A percentile compares a stretch with the other conserved stretches of the same genome.
phyloP scores from a whole-genome alignment of 2,113 vertebrate species.

The Aegotheles bennettii region DNA sequence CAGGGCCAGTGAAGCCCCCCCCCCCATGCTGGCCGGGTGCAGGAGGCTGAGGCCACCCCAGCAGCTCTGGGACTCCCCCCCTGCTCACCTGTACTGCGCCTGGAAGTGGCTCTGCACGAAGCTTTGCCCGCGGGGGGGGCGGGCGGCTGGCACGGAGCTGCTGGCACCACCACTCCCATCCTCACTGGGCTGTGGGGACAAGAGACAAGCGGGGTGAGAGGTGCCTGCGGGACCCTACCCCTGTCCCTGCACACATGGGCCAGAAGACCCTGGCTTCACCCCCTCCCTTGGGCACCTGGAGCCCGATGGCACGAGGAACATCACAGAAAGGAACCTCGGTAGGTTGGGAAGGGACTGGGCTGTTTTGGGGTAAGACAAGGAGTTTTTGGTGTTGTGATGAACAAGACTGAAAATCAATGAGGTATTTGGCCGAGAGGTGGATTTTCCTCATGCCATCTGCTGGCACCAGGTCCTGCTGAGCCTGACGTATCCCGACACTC shows the following conservation, averaged over 20 bases:
- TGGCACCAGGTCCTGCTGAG: neutral
- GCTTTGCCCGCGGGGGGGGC: no score
- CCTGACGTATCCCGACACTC: neutral
- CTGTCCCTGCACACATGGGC: accelerated
- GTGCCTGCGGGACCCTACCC: no score
- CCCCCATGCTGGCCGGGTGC: no score
- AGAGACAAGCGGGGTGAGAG: no score
- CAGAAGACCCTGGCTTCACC: neutral
- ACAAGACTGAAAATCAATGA: neutral
- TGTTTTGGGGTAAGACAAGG: neutral
- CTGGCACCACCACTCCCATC: no score
- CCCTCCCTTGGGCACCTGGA: accelerated
- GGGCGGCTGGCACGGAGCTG: no score
- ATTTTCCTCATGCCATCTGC: slow-evolving; percentile 17
- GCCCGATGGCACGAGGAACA: neutral
- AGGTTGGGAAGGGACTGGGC: neutral
- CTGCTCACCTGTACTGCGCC: no score
- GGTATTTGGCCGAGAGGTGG: neutral
- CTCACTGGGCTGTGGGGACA: no score
- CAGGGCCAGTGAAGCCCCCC: no score
- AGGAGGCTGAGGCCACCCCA: no score
- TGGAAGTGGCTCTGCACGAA: no score
- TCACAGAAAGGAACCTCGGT: neutral
- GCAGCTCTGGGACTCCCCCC: no score
- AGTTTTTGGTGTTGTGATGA: accelerated